Evolutionary conservation across 2,113 vertebrate species (phyloP).

Genomic region (Salvelinus fontinalis): DNA sequence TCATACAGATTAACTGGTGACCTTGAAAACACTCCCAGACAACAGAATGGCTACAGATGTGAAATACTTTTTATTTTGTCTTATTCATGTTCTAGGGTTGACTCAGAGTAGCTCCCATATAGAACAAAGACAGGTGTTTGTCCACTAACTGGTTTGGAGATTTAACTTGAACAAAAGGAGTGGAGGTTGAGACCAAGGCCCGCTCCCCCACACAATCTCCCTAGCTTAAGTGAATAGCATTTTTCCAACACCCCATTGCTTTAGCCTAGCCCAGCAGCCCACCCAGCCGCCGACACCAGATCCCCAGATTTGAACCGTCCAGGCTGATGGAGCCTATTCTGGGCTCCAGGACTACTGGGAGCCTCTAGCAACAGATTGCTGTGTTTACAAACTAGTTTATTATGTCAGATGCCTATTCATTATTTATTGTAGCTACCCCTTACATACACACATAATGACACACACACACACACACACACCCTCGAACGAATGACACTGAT

Average conservation of each 20-base stretch:
- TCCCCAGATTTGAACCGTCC: conserved; percentile 71
- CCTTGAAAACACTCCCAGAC: neutral
- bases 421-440: conserved; percentile 50
- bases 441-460: conserved; percentile 2
- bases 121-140: conserved; percentile 62
- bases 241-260: conserved; percentile 60
- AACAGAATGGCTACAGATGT: conserved; percentile 6
- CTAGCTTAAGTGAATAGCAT: conserved; percentile 65
- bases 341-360: conserved; percentile 60
- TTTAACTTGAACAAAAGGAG: conserved; percentile 60
- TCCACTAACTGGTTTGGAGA: conserved; percentile 52
- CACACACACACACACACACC: conserved; percentile 19
- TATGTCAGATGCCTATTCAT: conserved; percentile 44
- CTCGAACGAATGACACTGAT: neutral
- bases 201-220: conserved; percentile 32
- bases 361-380: conserved; percentile 72
- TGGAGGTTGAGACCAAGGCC: conserved; percentile 12
- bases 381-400: conserved; percentile 66
- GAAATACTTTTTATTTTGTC: neutral
- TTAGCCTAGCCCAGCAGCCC: conserved; percentile 22
- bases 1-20: neutral
- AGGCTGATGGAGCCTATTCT: conserved; percentile 69
- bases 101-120: conserved; percentile 54
- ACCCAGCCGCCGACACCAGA: conserved; percentile 62
- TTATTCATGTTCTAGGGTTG: conserved; percentile 28